Conservation (phyloP, 2,888 invertebrate genomes). For the Xanthia togata region DNA sequence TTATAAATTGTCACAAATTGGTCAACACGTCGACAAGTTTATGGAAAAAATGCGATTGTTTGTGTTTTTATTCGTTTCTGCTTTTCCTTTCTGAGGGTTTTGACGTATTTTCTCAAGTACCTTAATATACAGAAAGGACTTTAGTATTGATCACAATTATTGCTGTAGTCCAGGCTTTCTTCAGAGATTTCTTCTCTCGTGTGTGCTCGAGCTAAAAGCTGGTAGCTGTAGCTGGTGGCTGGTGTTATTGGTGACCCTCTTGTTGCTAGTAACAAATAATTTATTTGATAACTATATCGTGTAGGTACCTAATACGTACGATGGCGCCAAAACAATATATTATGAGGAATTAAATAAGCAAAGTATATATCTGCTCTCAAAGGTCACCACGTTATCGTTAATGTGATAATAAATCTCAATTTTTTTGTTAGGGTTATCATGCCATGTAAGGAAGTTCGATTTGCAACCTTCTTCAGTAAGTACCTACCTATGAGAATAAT, state of each 20-base stretch:
- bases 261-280: no score
- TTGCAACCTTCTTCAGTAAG: not conserved
- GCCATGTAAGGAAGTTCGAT: not conserved
- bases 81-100: not conserved
- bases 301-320: not conserved
- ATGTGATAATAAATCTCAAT: not conserved
- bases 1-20: not conserved
- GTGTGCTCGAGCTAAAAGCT: not conserved
- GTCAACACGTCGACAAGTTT: not conserved
- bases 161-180: not conserved
- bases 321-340: slow-evolving; percentile 3
- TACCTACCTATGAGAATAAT: not conserved
- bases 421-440: slow-evolving; percentile 12
- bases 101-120: not conserved
- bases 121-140: not conserved
- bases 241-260: not conserved
- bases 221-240: not conserved
- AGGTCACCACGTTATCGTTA: slow-evolving; percentile 8
- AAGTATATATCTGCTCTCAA: not conserved
- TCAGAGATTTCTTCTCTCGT: not conserved
- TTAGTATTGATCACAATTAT: not conserved
- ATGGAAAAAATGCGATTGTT: not conserved
- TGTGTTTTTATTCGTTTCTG: not conserved
- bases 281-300: no score
- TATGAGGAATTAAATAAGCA: not conserved